phyloP scores from a whole-genome alignment of 2,888 invertebrate genomes.

The Acanthosoma haemorrhoidale region DNA sequence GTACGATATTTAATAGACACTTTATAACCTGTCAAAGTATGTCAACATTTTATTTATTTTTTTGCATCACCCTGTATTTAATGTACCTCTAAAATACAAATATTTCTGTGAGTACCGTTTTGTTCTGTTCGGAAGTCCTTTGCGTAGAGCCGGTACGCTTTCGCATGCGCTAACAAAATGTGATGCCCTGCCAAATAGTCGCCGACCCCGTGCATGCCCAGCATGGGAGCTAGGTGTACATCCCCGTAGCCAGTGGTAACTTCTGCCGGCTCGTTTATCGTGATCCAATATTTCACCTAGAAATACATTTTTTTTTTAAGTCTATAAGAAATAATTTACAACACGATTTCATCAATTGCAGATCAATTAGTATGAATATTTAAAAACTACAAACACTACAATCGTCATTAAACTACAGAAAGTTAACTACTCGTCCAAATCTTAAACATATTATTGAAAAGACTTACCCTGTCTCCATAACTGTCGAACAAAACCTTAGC shows the following conservation, averaged over 20 bases:
- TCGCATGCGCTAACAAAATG: constrained; percentile 50
- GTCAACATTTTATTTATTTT: no score
- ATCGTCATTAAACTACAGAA: no score
- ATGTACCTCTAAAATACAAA: background rate
- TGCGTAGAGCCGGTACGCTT: constrained; percentile 47
- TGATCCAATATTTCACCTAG: constrained; percentile 62
- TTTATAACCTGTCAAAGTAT: no score
- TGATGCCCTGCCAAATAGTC: constrained; percentile 47
- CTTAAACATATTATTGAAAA: no score
- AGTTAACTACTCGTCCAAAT: no score
- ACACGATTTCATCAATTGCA: no score
- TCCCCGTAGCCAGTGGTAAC: constrained; percentile 54
- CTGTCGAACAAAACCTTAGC: constrained; percentile 57
- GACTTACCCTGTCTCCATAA: constrained; percentile 56
- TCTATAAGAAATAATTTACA: no score
- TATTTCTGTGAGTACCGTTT: constrained; percentile 39
- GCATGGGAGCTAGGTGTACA: constrained; percentile 45
- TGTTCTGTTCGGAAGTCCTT: constrained; percentile 52
- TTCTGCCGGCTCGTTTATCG: constrained; percentile 68
- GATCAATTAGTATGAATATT: no score
- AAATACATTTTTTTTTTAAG: background rate
- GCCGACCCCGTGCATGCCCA: constrained; percentile 47
- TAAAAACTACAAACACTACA: no score
- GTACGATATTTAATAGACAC: no score
- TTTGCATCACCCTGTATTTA: background rate